Evolutionary conservation across 2,888 invertebrate species (phyloP).

Genomic region (Sepiola atlantica): DNA sequence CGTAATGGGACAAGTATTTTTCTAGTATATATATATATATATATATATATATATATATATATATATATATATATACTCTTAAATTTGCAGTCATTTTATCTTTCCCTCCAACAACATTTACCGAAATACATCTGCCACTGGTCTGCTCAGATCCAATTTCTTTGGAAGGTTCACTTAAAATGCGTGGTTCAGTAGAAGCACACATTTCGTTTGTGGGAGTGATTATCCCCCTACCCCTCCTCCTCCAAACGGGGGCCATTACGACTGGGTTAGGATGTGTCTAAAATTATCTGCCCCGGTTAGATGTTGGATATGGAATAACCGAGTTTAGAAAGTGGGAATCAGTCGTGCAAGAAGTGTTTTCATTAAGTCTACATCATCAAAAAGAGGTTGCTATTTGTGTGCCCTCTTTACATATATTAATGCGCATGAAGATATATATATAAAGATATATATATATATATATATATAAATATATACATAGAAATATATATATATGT

Average conservation of each 20-base stretch:
- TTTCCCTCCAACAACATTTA: neutral
- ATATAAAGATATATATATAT: slow-evolving; percentile 2
- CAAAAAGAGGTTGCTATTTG: neutral
- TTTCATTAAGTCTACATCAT: neutral
- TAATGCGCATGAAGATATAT: neutral
- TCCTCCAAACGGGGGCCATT: neutral
- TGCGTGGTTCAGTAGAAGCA: neutral
- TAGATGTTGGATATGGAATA: neutral
- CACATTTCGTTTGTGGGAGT: neutral
- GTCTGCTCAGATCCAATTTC: neutral
- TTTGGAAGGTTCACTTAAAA: slow-evolving; percentile 6
- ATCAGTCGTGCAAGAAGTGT: neutral
- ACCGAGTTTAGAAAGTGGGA: neutral
- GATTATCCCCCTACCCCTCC: no score
- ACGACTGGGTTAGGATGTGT: neutral
- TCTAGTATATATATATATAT: neutral
- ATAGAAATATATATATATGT: no score
- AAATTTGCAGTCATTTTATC: neutral
- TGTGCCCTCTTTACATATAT: neutral
- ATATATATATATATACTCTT: neutral
- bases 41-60: neutral
- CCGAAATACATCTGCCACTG: neutral
- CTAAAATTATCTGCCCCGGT: neutral
- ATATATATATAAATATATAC: neutral
- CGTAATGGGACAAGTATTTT: no score